phyloP scores from a whole-genome alignment of 2,113 vertebrate species.

The Carlito syrichta region DNA sequence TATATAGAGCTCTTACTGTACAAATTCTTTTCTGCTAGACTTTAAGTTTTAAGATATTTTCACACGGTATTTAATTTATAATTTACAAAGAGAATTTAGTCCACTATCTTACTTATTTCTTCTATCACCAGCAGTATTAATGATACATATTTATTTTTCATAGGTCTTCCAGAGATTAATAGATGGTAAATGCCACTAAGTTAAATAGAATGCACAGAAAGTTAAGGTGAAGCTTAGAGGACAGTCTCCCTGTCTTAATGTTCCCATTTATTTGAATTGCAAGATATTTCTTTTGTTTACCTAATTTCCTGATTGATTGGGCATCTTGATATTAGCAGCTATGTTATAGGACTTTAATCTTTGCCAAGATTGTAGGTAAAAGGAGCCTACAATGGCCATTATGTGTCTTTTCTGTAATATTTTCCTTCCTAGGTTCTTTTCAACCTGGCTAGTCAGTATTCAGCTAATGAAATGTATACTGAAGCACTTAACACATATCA shows the following conservation, averaged over 20 bases:
- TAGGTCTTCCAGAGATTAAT: slow-evolving; percentile 12
- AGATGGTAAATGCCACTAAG: neutral
- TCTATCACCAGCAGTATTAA: neutral
- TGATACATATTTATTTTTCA: slow-evolving; percentile 1
- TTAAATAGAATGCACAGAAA: slow-evolving; percentile 18
- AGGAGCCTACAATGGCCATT: neutral
- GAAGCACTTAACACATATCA: slow-evolving; percentile 97
- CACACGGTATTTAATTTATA: slow-evolving; percentile 15
- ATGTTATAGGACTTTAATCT: slow-evolving; percentile 1
- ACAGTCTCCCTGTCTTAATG: neutral
- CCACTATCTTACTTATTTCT: neutral
- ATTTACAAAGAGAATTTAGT: neutral
- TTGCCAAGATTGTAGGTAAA: neutral
- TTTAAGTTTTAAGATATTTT: slow-evolving; percentile 16
- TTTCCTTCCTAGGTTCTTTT: slow-evolving; percentile 90
- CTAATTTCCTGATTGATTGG: neutral
- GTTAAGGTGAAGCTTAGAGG: neutral
- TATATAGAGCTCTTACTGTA: neutral
- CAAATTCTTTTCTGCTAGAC: neutral
- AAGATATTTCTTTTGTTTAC: neutral
- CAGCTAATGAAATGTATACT: slow-evolving; percentile 95
- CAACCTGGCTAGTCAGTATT: slow-evolving; percentile 96
- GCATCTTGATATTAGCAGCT: neutral
- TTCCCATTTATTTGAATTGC: neutral
- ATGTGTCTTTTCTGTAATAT: slow-evolving; percentile 36